phyloP scores from a whole-genome alignment of 2,888 invertebrate genomes.

The Troides aeacus region DNA sequence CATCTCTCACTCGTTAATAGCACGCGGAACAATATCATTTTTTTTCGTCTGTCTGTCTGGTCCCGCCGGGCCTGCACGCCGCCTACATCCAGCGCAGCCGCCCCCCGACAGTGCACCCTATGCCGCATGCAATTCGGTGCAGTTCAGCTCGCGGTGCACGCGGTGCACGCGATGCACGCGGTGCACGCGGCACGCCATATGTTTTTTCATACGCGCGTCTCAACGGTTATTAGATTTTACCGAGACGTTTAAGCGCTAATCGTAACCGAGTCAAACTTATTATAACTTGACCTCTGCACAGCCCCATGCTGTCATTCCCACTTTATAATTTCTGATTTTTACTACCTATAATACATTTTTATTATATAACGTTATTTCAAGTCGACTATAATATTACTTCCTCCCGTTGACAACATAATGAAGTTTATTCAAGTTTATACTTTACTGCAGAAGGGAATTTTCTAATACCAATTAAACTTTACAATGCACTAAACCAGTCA shows the following conservation, averaged over 20 bases:
- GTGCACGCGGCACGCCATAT: constrained; percentile 10
- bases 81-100: constrained; percentile 18
- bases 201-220: constrained; percentile 28
- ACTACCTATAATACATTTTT: neutral
- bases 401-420: too few species aligned
- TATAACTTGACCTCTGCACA: constrained; percentile 7
- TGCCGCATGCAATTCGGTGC: neutral
- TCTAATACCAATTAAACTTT: too few species aligned
- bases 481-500: too few species aligned
- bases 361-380: neutral
- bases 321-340: constrained; percentile 14
- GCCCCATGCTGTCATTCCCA: neutral
- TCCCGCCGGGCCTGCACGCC: constrained; percentile 35
- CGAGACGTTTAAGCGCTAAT: constrained; percentile 23
- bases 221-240: constrained; percentile 36
- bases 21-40: constrained; percentile 49
- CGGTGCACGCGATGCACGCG: neutral
- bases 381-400: too few species aligned
- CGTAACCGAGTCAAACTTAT: constrained; percentile 19
- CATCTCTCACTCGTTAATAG: constrained; percentile 64
- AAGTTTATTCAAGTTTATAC: too few species aligned
- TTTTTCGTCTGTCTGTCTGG: constrained; percentile 44
- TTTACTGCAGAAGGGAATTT: too few species aligned
- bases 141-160: neutral
- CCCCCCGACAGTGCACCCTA: neutral